A percentile compares a stretch with the other conserved stretches of the same genome.
Conservation (phyloP, 2,888 invertebrate species). For the Pseudolycoriella hygida region DNA sequence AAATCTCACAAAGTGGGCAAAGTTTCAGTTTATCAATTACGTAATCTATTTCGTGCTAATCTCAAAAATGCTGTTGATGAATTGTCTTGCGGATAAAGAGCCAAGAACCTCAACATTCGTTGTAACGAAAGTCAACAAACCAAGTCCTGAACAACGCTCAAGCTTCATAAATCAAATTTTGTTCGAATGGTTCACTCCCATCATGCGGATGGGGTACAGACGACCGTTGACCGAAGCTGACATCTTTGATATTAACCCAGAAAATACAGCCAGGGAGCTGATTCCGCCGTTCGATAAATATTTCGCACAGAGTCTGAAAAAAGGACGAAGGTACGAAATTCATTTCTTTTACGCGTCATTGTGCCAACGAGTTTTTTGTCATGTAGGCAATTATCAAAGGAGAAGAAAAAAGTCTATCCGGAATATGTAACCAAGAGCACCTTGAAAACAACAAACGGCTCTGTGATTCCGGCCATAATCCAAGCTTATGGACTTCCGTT, state of each 20-base stretch:
- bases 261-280: slow-evolving; percentile 23
- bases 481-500: not conserved
- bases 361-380: too few relatives aligned
- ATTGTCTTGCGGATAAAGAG: too few relatives aligned
- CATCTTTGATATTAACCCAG: slow-evolving; percentile 34
- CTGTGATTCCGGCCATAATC: slow-evolving; percentile 7
- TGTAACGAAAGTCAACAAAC: slow-evolving; percentile 8
- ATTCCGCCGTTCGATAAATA: slow-evolving; percentile 26
- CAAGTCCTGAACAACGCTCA: slow-evolving; percentile 33
- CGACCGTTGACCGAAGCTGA: slow-evolving; percentile 32
- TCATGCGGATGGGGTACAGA: slow-evolving; percentile 32
- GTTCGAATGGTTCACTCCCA: slow-evolving; percentile 36
- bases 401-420: too few relatives aligned
- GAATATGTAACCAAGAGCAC: too few relatives aligned
- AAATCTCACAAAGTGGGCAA: too few relatives aligned
- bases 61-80: too few relatives aligned
- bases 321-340: too few relatives aligned
- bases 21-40: too few relatives aligned
- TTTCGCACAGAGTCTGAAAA: slow-evolving; percentile 23
- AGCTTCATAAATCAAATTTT: slow-evolving; percentile 34
- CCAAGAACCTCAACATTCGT: too few relatives aligned
- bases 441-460: slow-evolving; percentile 1
- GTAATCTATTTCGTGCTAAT: too few relatives aligned
- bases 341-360: too few relatives aligned
- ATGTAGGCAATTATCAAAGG: too few relatives aligned